Evolutionary conservation across 2,888 invertebrate genomes (phyloP).

Genomic region (Caenorhabditis zanzibari): DNA sequence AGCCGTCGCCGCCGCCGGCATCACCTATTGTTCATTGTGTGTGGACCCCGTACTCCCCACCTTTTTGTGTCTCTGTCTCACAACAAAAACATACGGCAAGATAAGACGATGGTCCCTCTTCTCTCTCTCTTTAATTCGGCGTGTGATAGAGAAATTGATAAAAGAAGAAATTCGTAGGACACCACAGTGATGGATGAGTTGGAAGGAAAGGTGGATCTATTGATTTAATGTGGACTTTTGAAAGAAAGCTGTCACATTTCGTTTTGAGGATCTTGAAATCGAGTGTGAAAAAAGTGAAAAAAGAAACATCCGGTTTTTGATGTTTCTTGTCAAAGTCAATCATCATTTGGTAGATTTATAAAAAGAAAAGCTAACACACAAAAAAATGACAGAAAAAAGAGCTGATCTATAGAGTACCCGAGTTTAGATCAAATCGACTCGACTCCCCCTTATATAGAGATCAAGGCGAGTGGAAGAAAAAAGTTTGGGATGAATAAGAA

Average conservation of each 20-base stretch:
- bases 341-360: conserved; percentile 29
- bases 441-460: conserved; percentile 18
- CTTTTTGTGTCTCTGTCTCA: conserved; percentile 50
- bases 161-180: conserved; percentile 37
- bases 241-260: conserved; percentile 48
- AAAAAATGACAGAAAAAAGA: neutral
- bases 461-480: conserved; percentile 31
- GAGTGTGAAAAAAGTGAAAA: conserved; percentile 52
- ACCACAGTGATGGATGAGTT: conserved; percentile 45
- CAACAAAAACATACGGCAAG: conserved; percentile 56
- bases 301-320: conserved; percentile 30
- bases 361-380: conserved; percentile 1
- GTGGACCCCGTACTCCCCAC: conserved; percentile 49
- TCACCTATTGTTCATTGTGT: conserved; percentile 61
- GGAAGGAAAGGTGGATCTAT: conserved; percentile 39
- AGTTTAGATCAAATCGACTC: neutral
- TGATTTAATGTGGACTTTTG: conserved; percentile 54
- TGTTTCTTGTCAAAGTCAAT: conserved; percentile 45
- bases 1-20: conserved; percentile 19
- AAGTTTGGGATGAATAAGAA: neutral
- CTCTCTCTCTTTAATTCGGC: conserved; percentile 56
- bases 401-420: neutral
- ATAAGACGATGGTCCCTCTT: too few relatives aligned
- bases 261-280: conserved; percentile 35
- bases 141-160: conserved; percentile 52